phyloP scores from a whole-genome alignment of 2,797 vertebrate species.

The Schizothorax lantsangensis region DNA sequence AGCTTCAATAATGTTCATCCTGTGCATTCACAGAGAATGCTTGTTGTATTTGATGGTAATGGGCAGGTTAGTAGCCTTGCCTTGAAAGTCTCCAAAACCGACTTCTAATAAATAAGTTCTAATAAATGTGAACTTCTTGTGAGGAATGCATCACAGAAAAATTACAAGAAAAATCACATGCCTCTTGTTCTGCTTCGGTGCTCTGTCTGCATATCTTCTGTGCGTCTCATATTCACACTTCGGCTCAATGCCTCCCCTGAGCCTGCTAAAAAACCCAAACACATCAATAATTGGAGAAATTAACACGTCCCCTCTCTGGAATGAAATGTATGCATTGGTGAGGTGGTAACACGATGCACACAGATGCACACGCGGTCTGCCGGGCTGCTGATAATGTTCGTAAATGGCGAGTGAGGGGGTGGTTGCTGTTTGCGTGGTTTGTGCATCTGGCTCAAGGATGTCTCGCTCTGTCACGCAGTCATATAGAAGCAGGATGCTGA shows the following conservation, averaged over 20 bases:
- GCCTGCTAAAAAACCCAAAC: conserved; percentile 13
- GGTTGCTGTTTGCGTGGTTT: conserved; percentile 31
- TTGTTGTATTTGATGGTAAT: not conserved
- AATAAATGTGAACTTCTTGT: not conserved
- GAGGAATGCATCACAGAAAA: not conserved
- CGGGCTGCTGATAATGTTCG: conserved; percentile 36
- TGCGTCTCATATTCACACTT: not conserved
- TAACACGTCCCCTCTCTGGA: conserved; percentile 18
- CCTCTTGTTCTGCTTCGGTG: not conserved
- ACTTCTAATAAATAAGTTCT: not conserved
- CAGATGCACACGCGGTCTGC: conserved; percentile 8
- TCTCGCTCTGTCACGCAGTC: conserved; percentile 26
- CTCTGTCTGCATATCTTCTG: not conserved
- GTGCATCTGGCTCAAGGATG: conserved; percentile 37
- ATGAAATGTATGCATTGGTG: conserved; percentile 20
- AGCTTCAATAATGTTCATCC: not conserved
- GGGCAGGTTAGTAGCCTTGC: not conserved
- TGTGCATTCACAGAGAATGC: not conserved
- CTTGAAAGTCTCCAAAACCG: not conserved
- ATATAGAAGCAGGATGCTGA: conserved; percentile 23
- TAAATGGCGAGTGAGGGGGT: conserved; percentile 46
- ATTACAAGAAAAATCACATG: not conserved
- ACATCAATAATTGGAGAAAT: conserved; percentile 41
- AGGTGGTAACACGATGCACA: conserved; percentile 2
- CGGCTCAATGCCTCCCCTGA: conserved; percentile 5